Evolutionary conservation across 2,888 invertebrate genomes (phyloP).

Genomic region (Epistrophe eligans): DNA sequence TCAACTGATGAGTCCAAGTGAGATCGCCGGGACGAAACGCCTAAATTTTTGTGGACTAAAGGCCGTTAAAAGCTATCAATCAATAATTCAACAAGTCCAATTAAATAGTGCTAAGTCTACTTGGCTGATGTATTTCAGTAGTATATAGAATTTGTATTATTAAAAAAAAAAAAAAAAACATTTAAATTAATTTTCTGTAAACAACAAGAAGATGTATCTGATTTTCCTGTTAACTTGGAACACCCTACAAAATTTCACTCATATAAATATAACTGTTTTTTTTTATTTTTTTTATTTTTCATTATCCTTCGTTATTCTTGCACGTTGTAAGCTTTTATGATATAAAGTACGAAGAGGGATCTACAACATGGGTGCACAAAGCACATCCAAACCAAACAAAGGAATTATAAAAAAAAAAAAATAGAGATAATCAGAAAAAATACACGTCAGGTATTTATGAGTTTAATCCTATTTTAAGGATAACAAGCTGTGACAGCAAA

Average conservation of each 20-base stretch:
- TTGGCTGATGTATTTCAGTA: too few relatives aligned
- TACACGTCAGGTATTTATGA: constrained; percentile 72
- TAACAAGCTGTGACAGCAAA: constrained; percentile 62
- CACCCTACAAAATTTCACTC: neutral
- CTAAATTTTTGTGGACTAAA: too few relatives aligned
- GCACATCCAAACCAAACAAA: constrained; percentile 1
- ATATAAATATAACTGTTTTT: neutral
- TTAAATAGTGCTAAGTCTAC: too few relatives aligned
- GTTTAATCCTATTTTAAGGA: constrained; percentile 73
- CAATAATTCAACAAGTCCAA: too few relatives aligned
- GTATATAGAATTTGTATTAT: too few relatives aligned
- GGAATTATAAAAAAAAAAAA: constrained; percentile 16
- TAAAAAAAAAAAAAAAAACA: too few relatives aligned
- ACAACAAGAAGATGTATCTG: too few relatives aligned
- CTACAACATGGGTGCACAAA: neutral
- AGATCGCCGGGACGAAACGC: too few relatives aligned
- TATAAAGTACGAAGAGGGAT: constrained; percentile 3
- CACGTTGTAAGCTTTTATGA: constrained; percentile 58
- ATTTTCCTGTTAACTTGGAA: neutral
- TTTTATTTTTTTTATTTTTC: constrained; percentile 19
- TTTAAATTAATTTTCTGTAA: too few relatives aligned
- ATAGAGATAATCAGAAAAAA: constrained; percentile 45
- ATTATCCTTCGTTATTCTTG: constrained; percentile 31
- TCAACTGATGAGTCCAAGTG: too few relatives aligned
- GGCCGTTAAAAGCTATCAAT: too few relatives aligned